A percentile compares a stretch with the other conserved stretches of the same genome.
These are phyloP conservation scores for Drosophila sechellia DNA, from an alignment of 1,140 invertebrate species.

Conservation along the genomic window DNA sequence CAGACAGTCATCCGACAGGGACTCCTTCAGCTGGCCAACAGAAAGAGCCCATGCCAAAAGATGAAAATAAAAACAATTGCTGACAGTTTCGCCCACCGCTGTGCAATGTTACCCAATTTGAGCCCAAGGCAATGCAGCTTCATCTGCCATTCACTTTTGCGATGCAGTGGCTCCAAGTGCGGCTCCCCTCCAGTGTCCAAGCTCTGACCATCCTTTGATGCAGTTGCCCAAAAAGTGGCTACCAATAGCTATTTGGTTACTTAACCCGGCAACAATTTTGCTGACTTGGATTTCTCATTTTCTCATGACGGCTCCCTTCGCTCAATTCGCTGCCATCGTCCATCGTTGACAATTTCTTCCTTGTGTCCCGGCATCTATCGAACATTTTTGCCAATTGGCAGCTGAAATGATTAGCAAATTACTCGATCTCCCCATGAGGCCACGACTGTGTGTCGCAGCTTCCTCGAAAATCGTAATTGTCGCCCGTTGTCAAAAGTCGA, in stretches of 20 bases:
- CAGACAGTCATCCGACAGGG: constrained; percentile 14
- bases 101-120: constrained; percentile 59
- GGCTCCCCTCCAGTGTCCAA: constrained; percentile 9
- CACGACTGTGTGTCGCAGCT: not conserved
- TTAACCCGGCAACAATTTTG: constrained; percentile 47
- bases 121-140: constrained; percentile 53
- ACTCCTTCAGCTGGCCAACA: constrained; percentile 31
- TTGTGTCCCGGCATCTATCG: constrained; percentile 44
- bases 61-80: constrained; percentile 41
- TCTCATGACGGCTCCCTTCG: constrained; percentile 58
- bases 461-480: constrained; percentile 42
- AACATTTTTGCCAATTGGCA: constrained; percentile 51
- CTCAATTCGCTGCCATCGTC: not conserved
- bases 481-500: constrained; percentile 27
- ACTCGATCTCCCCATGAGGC: constrained; percentile 28
- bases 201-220: constrained; percentile 58
- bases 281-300: constrained; percentile 56
- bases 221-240: constrained; percentile 46
- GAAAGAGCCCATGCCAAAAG: constrained; percentile 8
- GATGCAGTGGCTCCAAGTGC: constrained; percentile 39
- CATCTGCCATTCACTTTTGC: constrained; percentile 77
- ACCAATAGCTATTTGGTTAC: constrained; percentile 56
- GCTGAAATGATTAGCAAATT: constrained; percentile 71
- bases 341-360: constrained; percentile 71
- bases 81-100: constrained; percentile 58